phyloP scores from a whole-genome alignment of 2,888 invertebrate genomes.

The Apotomis capreana region DNA sequence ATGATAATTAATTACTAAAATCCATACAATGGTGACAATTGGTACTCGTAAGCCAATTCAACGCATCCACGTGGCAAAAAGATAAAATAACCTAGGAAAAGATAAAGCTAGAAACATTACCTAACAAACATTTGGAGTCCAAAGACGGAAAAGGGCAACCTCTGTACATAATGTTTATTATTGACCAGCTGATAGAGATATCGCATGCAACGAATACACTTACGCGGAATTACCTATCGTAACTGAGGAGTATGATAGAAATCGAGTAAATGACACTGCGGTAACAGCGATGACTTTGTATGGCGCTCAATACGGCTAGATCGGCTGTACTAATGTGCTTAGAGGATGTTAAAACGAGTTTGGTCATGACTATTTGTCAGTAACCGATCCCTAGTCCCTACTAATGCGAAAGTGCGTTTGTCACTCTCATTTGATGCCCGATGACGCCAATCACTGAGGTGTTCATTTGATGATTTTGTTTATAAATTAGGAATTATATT shows the following conservation, averaged over 20 bases:
- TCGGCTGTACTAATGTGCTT: constrained; percentile 9
- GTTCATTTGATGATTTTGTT: no score
- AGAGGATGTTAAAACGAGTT: constrained; percentile 15
- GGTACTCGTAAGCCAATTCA: background rate
- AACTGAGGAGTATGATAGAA: constrained; percentile 57
- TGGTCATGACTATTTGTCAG: constrained; percentile 18
- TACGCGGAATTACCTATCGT: constrained; percentile 58
- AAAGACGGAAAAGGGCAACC: constrained; percentile 27
- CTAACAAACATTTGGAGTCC: constrained; percentile 34
- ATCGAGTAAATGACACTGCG: constrained; percentile 54
- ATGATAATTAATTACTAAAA: no score
- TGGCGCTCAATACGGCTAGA: constrained; percentile 5
- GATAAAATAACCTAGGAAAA: constrained; percentile 20
- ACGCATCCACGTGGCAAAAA: constrained; percentile 10
- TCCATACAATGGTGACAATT: no score
- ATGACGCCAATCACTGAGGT: no score
- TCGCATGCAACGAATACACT: constrained; percentile 57
- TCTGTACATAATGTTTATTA: constrained; percentile 58
- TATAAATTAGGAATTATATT: no score
- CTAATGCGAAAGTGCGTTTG: background rate
- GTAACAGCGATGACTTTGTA: constrained; percentile 51
- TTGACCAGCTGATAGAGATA: constrained; percentile 54
- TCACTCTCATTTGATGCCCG: no score
- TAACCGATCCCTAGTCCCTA: background rate
- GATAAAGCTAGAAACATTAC: constrained; percentile 27